Percentiles rank a stretch among this genome's conserved stretches.
Conservation (phyloP, 2,113 vertebrate species). For the Acinonyx jubatus region DNA sequence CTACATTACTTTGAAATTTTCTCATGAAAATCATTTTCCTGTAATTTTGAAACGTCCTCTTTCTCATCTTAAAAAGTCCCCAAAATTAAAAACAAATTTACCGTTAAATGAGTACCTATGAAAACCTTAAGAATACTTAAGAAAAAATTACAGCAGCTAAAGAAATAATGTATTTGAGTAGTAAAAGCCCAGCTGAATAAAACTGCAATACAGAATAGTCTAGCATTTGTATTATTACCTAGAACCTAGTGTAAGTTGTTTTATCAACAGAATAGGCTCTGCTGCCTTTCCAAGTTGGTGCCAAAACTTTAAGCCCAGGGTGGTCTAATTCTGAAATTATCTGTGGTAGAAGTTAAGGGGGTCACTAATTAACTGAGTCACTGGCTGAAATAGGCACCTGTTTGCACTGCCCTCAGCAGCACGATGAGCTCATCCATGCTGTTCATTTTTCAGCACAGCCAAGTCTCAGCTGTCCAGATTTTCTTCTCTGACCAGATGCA, state of each 20-base stretch:
- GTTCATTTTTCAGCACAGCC: neutral
- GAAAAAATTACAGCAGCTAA: neutral
- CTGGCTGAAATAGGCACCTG: neutral
- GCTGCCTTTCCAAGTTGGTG: neutral
- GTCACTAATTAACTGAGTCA: neutral
- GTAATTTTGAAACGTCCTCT: neutral
- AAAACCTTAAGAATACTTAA: slow-evolving; percentile 26
- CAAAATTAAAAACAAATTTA: neutral
- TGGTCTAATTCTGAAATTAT: neutral
- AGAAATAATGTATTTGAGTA: neutral
- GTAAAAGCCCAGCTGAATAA: slow-evolving; percentile 1
- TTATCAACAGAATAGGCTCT: neutral
- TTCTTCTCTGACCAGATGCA: neutral
- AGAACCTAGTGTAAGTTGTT: neutral
- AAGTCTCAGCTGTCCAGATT: neutral
- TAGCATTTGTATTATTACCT: neutral
- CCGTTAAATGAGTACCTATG: neutral
- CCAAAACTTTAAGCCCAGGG: neutral
- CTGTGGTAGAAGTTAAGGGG: neutral
- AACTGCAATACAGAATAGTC: neutral
- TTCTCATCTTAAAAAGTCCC: neutral
- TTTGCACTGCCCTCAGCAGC: neutral
- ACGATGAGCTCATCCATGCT: neutral
- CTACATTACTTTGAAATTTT: neutral
- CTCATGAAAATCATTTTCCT: slow-evolving; percentile 2